Evolutionary conservation across 2,888 invertebrate species (phyloP).

Genomic region (Cantharis nigra): DNA sequence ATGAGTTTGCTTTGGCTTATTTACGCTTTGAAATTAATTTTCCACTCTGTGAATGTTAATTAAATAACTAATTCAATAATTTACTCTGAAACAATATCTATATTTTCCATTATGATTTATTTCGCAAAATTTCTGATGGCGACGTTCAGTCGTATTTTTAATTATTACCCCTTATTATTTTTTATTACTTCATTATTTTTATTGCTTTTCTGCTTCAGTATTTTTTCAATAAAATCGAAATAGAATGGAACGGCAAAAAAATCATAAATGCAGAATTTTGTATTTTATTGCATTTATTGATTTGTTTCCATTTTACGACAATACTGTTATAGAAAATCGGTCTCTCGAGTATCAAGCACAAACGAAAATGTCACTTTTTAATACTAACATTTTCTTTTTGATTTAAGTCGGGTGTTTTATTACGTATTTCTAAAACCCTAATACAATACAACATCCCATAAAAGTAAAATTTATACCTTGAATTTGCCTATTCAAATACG

Average conservation of each 20-base stretch:
- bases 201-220: neutral
- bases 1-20: neutral
- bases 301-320: slow-evolving; percentile 29
- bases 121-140: neutral
- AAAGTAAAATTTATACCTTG: slow-evolving; percentile 1
- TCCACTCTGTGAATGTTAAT: neutral
- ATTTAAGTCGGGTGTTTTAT: slow-evolving; percentile 23
- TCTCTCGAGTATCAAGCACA: slow-evolving; percentile 21
- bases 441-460: slow-evolving; percentile 1
- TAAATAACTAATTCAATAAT: neutral
- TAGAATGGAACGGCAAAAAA: slow-evolving; percentile 8
- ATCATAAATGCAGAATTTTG: slow-evolving; percentile 27
- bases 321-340: slow-evolving; percentile 27
- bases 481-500: neutral
- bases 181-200: neutral
- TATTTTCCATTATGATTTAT: neutral
- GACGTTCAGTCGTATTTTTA: neutral
- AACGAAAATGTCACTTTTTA: slow-evolving; percentile 28
- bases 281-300: slow-evolving; percentile 31
- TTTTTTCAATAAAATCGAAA: neutral
- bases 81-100: neutral
- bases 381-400: slow-evolving; percentile 26
- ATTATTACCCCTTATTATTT: neutral
- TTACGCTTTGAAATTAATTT: neutral
- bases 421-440: slow-evolving; percentile 11